Evolutionary conservation across 2,888 invertebrate genomes (phyloP), one percentile per base, ranked within the genome.

Genomic region (Brachyopa scutellaris): DNA sequence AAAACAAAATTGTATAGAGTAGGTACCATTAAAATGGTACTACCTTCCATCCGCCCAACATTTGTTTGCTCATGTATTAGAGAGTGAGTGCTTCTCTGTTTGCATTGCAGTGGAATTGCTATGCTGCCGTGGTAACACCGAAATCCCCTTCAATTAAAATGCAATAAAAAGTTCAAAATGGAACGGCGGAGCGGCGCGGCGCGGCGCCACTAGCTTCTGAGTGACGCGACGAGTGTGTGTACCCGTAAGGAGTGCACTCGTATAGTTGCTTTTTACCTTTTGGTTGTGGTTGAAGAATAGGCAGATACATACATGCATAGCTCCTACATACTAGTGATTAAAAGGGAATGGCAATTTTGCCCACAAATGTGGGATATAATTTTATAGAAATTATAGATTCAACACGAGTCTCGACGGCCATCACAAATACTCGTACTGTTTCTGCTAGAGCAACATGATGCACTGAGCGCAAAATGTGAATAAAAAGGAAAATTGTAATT

Each of bases 81-180:
- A 13, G 31, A 2, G 2, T 42, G 0, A 19, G 21, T 19, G 6
- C 42, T 11, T 17, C 40, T 23, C 31, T 55, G 73, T 55, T 55
- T 29, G 53, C 36, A 13, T 47, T 64, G 45, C 47, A 53, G 61
- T 26, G 21, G 15, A 61, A 23, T 42, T 19, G 21, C 45, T n/a
- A n/a, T 17, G 42, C 33, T 62, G 62, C 72, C 72, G 26, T 72
- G 62, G 72, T 21, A 62, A 72, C 72, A 19, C 17, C 29, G 38
- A 55, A 62, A 73, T 38, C 53, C 55, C 45, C 62, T 45, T 73
- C 62, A 64, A 73, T 73, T 73, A 47, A 73, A 73, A 62, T 53
- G 45, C 62, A 45, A 62, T 62, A 73, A 70, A 51, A 70, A 47
- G 55, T 73, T 55, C 13, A 23, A 55, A 62, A 62, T 36, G 45